Conservation (phyloP, 2,888 invertebrate species). For the Aleiodes alternator region DNA sequence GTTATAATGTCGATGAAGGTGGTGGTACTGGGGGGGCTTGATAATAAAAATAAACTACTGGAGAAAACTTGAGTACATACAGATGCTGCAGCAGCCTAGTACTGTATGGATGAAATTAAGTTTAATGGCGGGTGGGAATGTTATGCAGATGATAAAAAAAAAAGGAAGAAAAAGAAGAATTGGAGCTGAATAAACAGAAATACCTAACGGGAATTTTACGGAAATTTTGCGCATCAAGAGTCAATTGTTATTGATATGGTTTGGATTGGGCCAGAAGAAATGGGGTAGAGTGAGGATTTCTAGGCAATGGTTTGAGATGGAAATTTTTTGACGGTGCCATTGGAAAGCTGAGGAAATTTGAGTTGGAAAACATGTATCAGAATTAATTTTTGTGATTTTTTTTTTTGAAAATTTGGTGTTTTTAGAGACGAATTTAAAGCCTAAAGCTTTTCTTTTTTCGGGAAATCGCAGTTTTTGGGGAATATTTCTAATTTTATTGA, state of each 20-base stretch:
- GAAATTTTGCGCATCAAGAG: neutral
- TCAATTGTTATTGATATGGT: neutral
- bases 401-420: no score
- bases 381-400: no score
- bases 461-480: no score
- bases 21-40: neutral
- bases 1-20: constrained; percentile 11
- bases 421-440: no score
- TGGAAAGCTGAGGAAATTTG: no score
- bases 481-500: no score
- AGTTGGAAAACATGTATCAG: no score
- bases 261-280: neutral
- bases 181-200: neutral
- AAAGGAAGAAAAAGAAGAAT: neutral
- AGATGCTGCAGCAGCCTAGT: neutral
- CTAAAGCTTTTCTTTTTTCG: no score
- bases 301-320: no score
- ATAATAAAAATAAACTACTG: constrained; percentile 3
- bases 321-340: no score
- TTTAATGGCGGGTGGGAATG: neutral
- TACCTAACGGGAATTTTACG: constrained; percentile 13
- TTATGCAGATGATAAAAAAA: neutral
- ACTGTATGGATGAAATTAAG: constrained; percentile 1
- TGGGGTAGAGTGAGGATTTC: no score
- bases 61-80: constrained; percentile 3